Conservation (phyloP, 2,113 vertebrate species). For the Phocoena phocoena region DNA sequence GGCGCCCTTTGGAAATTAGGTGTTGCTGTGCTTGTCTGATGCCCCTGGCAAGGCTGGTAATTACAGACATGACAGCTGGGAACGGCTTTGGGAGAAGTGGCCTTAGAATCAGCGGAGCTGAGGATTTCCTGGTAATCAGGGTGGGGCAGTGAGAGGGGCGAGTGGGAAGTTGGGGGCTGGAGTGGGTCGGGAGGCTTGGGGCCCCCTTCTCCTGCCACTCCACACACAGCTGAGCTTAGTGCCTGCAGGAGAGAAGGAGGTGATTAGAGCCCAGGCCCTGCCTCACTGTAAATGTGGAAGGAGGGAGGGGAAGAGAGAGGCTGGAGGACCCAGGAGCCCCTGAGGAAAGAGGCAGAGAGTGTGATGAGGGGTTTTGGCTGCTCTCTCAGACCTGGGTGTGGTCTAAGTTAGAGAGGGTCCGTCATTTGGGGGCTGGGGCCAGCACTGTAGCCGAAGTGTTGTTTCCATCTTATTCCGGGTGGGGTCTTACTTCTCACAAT, state of each 20-base stretch:
- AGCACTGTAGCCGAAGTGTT: background rate
- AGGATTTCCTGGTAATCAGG: slow-evolving; percentile 61
- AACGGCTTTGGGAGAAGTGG: slow-evolving; percentile 36
- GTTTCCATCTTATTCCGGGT: background rate
- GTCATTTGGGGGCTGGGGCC: background rate
- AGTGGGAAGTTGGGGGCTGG: slow-evolving; percentile 16
- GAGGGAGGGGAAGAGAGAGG: background rate
- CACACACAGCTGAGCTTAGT: background rate
- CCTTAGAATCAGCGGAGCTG: slow-evolving; percentile 5
- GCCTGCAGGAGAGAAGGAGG: background rate
- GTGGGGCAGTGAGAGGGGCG: slow-evolving; percentile 23
- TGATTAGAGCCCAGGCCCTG: background rate
- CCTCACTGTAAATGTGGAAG: background rate
- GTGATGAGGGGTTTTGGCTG: background rate
- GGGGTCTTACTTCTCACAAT: background rate
- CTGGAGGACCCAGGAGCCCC: background rate
- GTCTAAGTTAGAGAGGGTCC: background rate
- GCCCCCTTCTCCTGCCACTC: background rate
- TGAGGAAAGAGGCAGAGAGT: background rate
- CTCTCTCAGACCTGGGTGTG: background rate
- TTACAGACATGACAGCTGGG: slow-evolving; percentile 70
- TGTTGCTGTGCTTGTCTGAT: background rate
- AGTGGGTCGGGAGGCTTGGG: background rate
- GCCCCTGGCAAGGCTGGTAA: slow-evolving; percentile 65
- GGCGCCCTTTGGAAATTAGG: slow-evolving; percentile 58